Percentiles rank a stretch among this genome's conserved stretches.
phyloP scores from a whole-genome alignment of 1,140 invertebrate species.

The Frieseomelitta varia region DNA sequence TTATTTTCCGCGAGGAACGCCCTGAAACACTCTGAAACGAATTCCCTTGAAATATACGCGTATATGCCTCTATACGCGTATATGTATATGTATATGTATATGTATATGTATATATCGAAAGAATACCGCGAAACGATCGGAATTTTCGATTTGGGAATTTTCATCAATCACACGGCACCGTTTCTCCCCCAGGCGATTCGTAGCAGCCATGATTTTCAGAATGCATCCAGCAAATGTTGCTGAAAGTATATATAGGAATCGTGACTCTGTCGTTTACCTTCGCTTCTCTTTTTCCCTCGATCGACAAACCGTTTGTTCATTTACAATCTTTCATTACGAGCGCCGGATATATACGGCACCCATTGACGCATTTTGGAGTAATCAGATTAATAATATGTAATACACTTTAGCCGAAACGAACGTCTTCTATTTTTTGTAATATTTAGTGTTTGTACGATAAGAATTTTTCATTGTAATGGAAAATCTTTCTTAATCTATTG shows the following conservation, averaged over 20 bases:
- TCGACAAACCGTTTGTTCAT: not conserved
- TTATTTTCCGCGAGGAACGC: constrained; percentile 1
- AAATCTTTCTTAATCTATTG: no score
- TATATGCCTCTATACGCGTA: no score
- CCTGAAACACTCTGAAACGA: not conserved
- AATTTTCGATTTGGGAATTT: constrained; percentile 26
- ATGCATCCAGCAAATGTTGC: constrained; percentile 7
- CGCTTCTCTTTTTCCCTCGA: no score
- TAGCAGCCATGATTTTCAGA: not conserved
- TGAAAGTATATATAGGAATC: not conserved
- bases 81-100: not conserved
- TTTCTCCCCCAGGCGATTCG: not conserved
- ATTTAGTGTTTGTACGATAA: no score
- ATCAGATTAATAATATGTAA: no score
- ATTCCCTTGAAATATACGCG: not conserved
- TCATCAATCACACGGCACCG: not conserved
- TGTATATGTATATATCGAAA: not conserved
- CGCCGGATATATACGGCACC: no score
- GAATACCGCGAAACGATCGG: not conserved
- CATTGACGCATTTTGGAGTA: no score
- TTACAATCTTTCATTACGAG: not conserved
- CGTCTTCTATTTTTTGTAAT: no score
- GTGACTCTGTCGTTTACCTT: not conserved
- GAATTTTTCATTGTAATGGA: no score
- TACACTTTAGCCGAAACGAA: no score